Conservation (phyloP, 2,797 vertebrate genomes). For the Coregonus suidteri region DNA sequence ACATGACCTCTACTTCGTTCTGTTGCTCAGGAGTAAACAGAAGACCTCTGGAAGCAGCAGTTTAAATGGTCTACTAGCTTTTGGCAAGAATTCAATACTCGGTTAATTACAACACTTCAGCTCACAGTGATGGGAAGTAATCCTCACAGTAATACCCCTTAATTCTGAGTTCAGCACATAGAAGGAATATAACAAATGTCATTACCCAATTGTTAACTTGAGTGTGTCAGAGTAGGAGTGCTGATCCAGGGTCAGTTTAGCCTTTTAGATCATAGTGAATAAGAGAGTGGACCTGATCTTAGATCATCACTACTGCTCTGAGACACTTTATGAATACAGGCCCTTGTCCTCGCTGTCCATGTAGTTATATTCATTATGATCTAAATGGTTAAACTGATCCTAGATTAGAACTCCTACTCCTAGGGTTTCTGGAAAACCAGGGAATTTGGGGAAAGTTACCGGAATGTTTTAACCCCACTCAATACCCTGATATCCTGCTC, state of each 20-base stretch:
- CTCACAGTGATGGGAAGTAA: background rate
- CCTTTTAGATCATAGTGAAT: no score
- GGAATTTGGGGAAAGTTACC: no score
- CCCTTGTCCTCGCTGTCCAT: no score
- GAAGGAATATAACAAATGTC: background rate
- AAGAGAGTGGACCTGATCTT: background rate
- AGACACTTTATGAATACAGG: no score
- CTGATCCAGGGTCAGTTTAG: no score
- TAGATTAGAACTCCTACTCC: no score
- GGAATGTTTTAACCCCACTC: no score
- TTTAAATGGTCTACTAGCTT: constrained; percentile 2
- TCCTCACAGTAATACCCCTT: background rate
- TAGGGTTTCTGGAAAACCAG: no score
- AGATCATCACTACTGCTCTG: background rate
- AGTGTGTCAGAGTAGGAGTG: background rate
- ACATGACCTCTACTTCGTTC: background rate
- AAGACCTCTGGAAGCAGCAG: background rate
- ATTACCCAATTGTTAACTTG: background rate
- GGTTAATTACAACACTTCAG: constrained; percentile 17
- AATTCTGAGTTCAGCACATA: background rate
- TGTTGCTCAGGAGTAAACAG: constrained; percentile 8
- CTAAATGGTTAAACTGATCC: no score
- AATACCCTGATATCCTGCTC: no score
- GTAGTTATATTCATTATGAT: no score
- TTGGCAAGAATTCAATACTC: background rate